These are phyloP conservation scores for Dermatemys mawii DNA, from an alignment of 2,113 vertebrate species.

Conservation along the genomic window DNA sequence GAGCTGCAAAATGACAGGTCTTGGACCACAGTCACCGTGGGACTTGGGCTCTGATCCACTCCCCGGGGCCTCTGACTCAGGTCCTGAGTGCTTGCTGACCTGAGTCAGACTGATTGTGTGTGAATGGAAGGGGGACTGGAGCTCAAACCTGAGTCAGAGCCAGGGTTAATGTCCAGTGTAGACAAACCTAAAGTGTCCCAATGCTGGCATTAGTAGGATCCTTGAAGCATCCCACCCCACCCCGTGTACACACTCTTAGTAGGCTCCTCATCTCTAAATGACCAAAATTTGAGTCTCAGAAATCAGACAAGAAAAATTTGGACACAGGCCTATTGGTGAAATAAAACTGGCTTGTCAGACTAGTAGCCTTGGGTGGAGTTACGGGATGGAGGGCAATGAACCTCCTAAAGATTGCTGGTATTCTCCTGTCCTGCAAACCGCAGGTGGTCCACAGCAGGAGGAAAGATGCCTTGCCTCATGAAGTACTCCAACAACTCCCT, in stretches of 20 bases:
- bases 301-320: neutral
- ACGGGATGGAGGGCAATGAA: neutral
- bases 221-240: neutral
- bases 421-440: neutral
- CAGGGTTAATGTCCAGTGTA: neutral
- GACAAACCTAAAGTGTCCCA: neutral
- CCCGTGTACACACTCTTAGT: neutral
- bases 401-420: neutral
- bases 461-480: neutral
- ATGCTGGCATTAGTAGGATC: neutral
- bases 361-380: neutral
- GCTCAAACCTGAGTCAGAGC: neutral
- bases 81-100: neutral
- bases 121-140: neutral
- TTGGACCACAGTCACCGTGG: neutral
- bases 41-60: neutral
- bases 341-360: neutral
- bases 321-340: neutral
- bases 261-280: neutral
- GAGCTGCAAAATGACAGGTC: neutral
- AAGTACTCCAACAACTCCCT: neutral
- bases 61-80: neutral
- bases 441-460: neutral
- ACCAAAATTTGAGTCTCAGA: neutral
- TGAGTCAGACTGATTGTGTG: neutral